Evolutionary conservation across 2,113 vertebrate species (phyloP), one percentile per base, ranked within the genome.

Genomic region (Eretmochelys imbricata): DNA sequence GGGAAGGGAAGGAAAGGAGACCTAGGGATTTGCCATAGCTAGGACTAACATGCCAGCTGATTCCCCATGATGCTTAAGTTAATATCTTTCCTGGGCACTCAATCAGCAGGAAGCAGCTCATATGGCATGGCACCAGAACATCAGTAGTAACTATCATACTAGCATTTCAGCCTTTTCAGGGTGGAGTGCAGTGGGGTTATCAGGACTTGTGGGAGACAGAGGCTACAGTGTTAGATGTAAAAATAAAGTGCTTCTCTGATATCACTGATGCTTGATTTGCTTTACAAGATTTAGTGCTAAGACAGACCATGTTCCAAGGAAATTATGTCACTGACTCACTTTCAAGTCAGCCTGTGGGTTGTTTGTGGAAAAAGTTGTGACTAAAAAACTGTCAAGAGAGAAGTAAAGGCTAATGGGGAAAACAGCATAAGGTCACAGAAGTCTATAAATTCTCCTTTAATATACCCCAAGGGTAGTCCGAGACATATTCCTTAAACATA

Each of bases 61-160:
- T 35, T 72, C 65, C 65, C n/a, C 65, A 20, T 20, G n/a, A 72
- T 72, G 81, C 80, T 93, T 48, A 48, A 87, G 91, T 51, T 65
- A 69, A 69, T 69, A 93, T 87, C 86, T 91, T 93, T 75, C 48
- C 85, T 80, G 90, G 8, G 84, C 84, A 93, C 82, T 24, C 80
- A 96, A 92, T 92, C 91, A 95, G 59, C 54, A 91, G 54, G 16
- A 89, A 69, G 90, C 48, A 85, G 49, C 95, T 89, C 69, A 72
- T 85, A 87, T 82, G 80, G 94, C 93, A 96, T 93, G 91, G 59
- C 95, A 93, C 94, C 91, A 95, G 65, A 97, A 96, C 94, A 95
- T 97, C 94, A 80, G 85, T 85, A 80, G 91, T 10, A 69, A 72
- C 7, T 69, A 20, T n/a, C 16, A 17, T 69, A 8, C 35, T 69